Evolutionary conservation across 2,797 vertebrate genomes (phyloP), one percentile per base, ranked within the genome.

Genomic region (Macroramphosus scolopax): DNA sequence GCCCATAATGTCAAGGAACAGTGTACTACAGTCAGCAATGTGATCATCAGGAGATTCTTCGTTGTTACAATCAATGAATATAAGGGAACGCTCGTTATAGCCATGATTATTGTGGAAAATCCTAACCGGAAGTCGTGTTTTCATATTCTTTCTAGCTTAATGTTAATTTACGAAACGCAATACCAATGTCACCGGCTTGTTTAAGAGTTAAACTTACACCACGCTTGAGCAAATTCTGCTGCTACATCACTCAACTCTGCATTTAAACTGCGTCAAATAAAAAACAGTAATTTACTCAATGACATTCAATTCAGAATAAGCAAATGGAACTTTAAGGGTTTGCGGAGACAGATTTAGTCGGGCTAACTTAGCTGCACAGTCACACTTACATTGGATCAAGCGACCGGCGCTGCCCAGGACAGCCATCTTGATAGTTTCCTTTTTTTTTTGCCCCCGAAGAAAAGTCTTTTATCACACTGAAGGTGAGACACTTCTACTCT

Each of bases 361-460:
- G 29, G 60, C 57, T 63, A 50, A 38, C 9, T 48, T 34, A 35
- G 51, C 51, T 17, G 33, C 13, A 28, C n/a, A 43, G 37, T 39
- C 25, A 51, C 33, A 89, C 89, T 90, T 57, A 91, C 89, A 45
- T 17, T 78, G 75, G 3, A 85, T 25, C 17, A 88, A 20, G 46
- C 89, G 86, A 22, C 70, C 63, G 29, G 78, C 70, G 51, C 74
- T 81, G 48, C 84, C 84, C 29, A 88, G 36, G 8, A 62, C 74
- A 15, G 86, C 68, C 88, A 90, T 90, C 48, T 49, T 68, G 42
- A 7, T 62, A 4, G 0, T 15, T 15, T 48, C 31, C 32, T 35
- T 2, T 4, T 33, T 12, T 14, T 3, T 1, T 12, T 2, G 29
- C 10, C 2, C n/a, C n/a, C n/a, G n/a, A n/a, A n/a, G n/a, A n/a